Base-by-base conservation (phyloP, 2,113 vertebrate species). In the Cromileptes altivelis region DNA sequence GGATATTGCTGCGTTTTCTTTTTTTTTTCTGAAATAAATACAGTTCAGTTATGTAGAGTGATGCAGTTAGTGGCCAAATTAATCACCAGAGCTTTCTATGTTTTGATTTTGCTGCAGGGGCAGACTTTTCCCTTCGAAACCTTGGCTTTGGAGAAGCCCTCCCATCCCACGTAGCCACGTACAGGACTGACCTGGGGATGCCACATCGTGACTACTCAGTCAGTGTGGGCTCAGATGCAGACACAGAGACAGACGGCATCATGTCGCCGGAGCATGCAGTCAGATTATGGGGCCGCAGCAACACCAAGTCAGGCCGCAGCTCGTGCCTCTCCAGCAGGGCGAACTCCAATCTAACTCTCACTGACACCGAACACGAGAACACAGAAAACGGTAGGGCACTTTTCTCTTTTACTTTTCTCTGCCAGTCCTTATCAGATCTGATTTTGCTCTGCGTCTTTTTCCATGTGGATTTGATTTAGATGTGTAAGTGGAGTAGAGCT, bases 281-380 rank as follows among this genome's bases (percentile, higher is more conserved):
- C 69, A 94, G 97, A 42, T 95, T 99, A 57, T 99, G 98, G 98
- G 97, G 96, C 49, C 95, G 97, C 27, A 96, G 94, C 89, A 98
- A 96, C 93, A 96, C 96, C 17, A 97, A 98, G 89, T 99, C 98
- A 0, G 98, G 97, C 4, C 97, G 98, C 73, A 99, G 98, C 91
- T 99, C 98, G 40, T 99, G 98, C 91, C 94, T 99, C 85, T 99
- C 98, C 0, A 99, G 98, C 92, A 88, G 98, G 70, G 98, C 98
- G 88, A 99, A 99, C 94, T 99, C 98, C 85, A 99, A 98, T 88
- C 96, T 99, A 84, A 99, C 98, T 0, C 97, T 99, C 70, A 99
- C 98, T 0, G 98, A 99, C 93, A 99, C 98, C 0, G 98, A 99
- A 79, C 98, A 99, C 0, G 98, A 99, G 92, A 99, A 99, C 87